Percentiles rank a stretch among this genome's conserved stretches.
These are phyloP conservation scores for Harpagus bidentatus DNA, from an alignment of 2,113 vertebrate species.

Conservation along the genomic window DNA sequence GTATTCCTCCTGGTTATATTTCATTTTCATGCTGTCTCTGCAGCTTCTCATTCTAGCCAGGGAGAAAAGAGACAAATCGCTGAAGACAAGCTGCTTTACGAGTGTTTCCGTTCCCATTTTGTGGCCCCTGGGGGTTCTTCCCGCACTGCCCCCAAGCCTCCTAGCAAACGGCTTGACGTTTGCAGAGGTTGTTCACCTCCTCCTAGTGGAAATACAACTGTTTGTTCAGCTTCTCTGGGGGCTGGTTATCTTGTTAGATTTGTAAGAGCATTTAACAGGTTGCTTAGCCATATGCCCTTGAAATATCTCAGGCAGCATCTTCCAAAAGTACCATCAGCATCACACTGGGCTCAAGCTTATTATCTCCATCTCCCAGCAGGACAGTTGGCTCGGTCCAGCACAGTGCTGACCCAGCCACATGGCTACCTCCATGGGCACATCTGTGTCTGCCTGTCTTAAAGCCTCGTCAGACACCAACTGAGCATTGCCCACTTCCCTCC, in stretches of 20 bases:
- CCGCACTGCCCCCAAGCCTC: background rate
- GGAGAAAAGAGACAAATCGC: conserved; percentile 3
- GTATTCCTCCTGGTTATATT: conserved; percentile 30
- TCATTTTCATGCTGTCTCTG: conserved; percentile 51
- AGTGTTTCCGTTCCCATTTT: background rate
- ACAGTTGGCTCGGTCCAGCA: background rate
- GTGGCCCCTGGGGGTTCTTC: background rate
- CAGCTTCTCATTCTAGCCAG: conserved; percentile 4
- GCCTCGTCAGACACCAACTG: background rate
- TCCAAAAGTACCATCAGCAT: background rate
- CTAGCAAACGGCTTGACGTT: background rate
- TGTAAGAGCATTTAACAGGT: conserved; percentile 51
- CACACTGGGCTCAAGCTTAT: background rate
- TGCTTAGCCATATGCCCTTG: background rate
- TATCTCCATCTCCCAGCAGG: conserved; percentile 6
- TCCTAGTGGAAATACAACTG: background rate
- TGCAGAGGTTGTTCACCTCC: conserved; percentile 13
- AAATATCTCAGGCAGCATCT: conserved; percentile 18
- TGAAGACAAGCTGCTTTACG: background rate
- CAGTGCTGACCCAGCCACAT: background rate
- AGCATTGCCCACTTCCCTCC: background rate
- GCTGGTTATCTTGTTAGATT: conserved; percentile 55
- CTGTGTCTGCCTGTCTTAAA: background rate
- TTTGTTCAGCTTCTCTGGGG: conserved; percentile 47
- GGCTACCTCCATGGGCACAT: background rate